Evolutionary conservation across 2,113 vertebrate genomes (phyloP).

Genomic region (Zosterops hypoxanthus): DNA sequence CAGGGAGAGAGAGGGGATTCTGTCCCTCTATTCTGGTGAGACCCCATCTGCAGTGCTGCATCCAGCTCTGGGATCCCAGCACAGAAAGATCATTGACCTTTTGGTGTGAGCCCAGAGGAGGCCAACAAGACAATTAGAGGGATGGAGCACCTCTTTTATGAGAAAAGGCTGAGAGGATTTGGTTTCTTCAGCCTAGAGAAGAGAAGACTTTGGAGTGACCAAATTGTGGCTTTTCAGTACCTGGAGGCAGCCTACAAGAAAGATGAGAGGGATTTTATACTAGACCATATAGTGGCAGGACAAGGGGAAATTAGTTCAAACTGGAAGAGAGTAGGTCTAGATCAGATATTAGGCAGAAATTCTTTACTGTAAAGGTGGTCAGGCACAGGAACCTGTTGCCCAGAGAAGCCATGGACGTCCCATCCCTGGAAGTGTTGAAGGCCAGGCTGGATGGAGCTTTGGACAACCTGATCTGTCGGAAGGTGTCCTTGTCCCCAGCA

Average conservation of each 20-base stretch:
- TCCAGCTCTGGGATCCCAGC: not conserved
- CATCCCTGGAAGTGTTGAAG: not conserved
- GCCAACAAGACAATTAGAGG: not conserved
- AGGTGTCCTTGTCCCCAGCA: not conserved
- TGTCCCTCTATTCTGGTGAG: not conserved
- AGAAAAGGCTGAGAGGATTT: no score
- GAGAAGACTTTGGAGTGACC: not conserved
- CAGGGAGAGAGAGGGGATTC: not conserved
- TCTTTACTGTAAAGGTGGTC: not conserved
- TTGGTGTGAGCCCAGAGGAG: not conserved
- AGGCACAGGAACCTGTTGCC: rapidly evolving
- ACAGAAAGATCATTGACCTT: not conserved
- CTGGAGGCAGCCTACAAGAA: not conserved
- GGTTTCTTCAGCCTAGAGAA: rapidly evolving
- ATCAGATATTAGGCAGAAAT: not conserved
- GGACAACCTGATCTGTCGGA: not conserved
- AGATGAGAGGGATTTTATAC: not conserved
- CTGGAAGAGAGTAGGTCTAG: not conserved
- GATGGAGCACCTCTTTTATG: not conserved
- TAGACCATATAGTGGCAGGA: not conserved
- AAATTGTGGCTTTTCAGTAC: not conserved
- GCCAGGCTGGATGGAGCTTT: not conserved
- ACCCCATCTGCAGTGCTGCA: not conserved
- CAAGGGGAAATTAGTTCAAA: not conserved
- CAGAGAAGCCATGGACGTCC: no score